Base-by-base conservation (phyloP, 1,140 invertebrate genomes). In the Pseudomyrmex gracilis region DNA sequence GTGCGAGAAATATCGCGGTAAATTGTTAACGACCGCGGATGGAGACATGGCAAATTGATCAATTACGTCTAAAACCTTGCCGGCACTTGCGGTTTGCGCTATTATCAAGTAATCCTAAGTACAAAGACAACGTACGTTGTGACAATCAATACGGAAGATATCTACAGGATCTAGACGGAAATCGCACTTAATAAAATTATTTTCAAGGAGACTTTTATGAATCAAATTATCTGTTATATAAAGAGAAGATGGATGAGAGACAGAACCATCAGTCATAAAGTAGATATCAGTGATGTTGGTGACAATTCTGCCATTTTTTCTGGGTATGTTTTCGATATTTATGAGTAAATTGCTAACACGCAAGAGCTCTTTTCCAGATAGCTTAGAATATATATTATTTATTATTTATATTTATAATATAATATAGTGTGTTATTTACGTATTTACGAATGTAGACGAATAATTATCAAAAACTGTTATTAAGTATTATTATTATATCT, bases 171-270 rank as follows among this genome's bases (percentile, higher is more conserved):
- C 47, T 57, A 51, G 67, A 43, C 87, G 87, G 87, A 89, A 89
- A 53, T 58, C n/a, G 20, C 83, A 57, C 47, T 82, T 82, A 74
- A 64, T 53, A 63, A 85, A 83, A 89, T 89, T 85, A 76, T 88
- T 88, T 85, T 88, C 87, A 89, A 88, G 86, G 85, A 82, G 61
- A 87, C 49, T 57, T 17, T 10, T 76, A 82, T 71, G 78, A 85
- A 89, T 88, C 67, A 58, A 77, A 17, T 88, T 85, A 74, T 80
- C 78, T 66, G 53, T 71, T 73, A 20, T 89, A 89, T 89, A 89
- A 88, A 88, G 68, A 80, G 61, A 2, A 70, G 84, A 74, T 55
- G 58, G 49, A 68, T 43, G n/a, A 34, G 20, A 76, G 58, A 4
- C 60, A 15, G 60, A 66, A 34, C 24, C 49, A 73, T 85, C 83